A percentile compares a stretch with the other conserved stretches of the same genome.
These are phyloP conservation scores for Kuschelorhynchus macadamiae DNA, from an alignment of 2,888 invertebrate species.

Conservation along the genomic window DNA sequence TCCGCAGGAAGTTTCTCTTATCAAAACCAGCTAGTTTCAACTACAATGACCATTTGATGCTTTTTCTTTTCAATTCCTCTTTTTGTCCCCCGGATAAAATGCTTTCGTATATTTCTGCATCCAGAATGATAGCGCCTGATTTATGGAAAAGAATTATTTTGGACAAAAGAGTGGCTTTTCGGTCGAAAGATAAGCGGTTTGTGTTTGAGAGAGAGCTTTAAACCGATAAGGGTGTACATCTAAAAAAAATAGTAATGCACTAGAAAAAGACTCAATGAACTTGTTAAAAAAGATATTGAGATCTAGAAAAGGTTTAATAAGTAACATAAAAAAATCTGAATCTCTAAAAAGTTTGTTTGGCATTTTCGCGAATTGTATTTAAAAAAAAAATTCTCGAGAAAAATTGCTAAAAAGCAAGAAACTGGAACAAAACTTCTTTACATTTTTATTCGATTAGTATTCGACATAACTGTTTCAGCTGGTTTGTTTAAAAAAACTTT, in stretches of 20 bases:
- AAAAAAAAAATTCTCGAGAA: too few species aligned
- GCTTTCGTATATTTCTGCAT: slow-evolving; percentile 63
- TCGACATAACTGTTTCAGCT: too few species aligned
- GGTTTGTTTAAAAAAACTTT: too few species aligned
- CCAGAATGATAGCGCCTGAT: slow-evolving; percentile 61
- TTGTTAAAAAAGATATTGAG: too few species aligned
- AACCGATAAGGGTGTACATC: neutral
- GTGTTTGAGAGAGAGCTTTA: slow-evolving; percentile 15
- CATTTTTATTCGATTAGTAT: too few species aligned
- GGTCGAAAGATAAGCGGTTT: slow-evolving; percentile 29
- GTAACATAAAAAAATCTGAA: too few species aligned
- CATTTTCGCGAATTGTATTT: too few species aligned
- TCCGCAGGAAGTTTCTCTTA: slow-evolving; percentile 65
- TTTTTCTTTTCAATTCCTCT: slow-evolving; percentile 60
- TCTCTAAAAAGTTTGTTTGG: too few species aligned
- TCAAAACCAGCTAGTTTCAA: slow-evolving; percentile 60
- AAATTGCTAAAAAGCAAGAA: too few species aligned
- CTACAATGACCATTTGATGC: slow-evolving; percentile 66
- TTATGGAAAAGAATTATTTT: slow-evolving; percentile 55
- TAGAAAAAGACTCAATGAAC: too few species aligned
- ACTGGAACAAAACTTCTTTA: too few species aligned
- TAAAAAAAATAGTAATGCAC: neutral
- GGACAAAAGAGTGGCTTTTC: slow-evolving; percentile 35
- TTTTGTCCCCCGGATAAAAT: slow-evolving; percentile 59
- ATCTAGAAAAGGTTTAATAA: too few species aligned